phyloP scores from a whole-genome alignment of 2,888 invertebrate species.

The Rhogogaster chlorosoma region DNA sequence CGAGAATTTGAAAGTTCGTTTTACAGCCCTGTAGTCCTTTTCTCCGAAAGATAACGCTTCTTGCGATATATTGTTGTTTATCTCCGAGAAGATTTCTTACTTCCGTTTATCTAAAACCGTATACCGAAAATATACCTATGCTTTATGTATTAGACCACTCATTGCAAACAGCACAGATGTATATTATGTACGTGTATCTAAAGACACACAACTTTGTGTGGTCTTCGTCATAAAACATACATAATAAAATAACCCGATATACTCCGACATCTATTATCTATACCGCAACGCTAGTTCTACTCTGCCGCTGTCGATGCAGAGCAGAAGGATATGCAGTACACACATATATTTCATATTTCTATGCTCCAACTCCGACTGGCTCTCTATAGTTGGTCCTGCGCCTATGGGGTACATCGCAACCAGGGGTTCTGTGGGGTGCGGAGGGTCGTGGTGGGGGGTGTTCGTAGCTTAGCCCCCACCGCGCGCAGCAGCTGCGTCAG shows the following conservation, averaged over 20 bases:
- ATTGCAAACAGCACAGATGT: not conserved
- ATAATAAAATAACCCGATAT: not conserved
- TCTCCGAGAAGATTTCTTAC: not conserved
- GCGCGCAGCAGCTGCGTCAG: constrained; percentile 71
- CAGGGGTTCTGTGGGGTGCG: not conserved
- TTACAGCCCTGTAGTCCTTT: not conserved
- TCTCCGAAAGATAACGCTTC: not conserved
- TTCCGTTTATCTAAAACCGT: not conserved
- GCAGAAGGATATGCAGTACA: not conserved
- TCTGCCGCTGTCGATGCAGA: not conserved
- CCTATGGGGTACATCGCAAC: constrained; percentile 26
- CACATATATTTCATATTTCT: not conserved
- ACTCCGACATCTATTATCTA: not conserved
- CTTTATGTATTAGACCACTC: not conserved
- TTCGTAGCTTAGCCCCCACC: constrained; percentile 45
- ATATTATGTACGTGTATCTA: not conserved
- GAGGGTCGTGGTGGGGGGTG: constrained; percentile 36
- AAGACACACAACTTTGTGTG: not conserved
- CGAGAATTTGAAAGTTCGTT: not conserved
- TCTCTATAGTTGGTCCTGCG: constrained; percentile 18
- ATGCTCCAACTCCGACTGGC: not conserved
- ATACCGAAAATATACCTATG: not conserved
- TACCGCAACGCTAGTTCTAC: not conserved
- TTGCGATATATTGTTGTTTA: not conserved
- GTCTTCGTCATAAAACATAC: not conserved